Base-by-base conservation (phyloP, 2,797 vertebrate genomes). In the Enteromius mattozi region DNA sequence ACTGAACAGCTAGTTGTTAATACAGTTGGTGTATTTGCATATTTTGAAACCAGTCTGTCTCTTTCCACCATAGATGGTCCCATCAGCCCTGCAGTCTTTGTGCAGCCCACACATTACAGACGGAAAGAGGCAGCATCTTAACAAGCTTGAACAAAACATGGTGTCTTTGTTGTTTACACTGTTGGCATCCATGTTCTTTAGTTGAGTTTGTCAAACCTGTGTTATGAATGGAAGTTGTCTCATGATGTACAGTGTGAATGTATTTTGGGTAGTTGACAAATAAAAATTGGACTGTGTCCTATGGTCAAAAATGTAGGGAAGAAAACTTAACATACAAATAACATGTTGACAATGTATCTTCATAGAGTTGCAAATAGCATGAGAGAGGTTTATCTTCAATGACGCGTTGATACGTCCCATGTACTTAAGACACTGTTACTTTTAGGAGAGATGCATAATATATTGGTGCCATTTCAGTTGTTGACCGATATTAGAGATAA, bases 1-100 rank as follows among this genome's bases (percentile, higher is more conserved):
- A 47, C 42, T 14, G 59, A 47, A 47, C 27, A 45, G 10, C n/a
- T 47, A 30, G 56, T 13, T 40, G 54, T 78, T 78, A 47, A 30
- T 63, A 12, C 40, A 47, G 59, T 78, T 63, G 16, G n/a, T 27
- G 59, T 17, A 65, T 78, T 65, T 65, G 37, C 71, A 75, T 21
- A 65, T 65, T 78, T 63, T 47, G 24, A 30, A 47, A 75, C 27
- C 16, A 65, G 59, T 78, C 17, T 47, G 24, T 47, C 40, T 65
- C 24, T 47, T 12, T 65, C 9, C 24, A 63, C n/a, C 37, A 42
- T 63, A 65, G 33, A 37, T 6, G 21, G 12, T 76, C 72, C 72
- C 72, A 76, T 76, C 74, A 76, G 59, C 40, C 56, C 56, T 12
- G 37, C 5, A 9, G 77, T 30, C 40, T 78, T 78, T 42, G 40